phyloP scores from a whole-genome alignment of 1,140 invertebrate species.

The Bombus picipes region DNA sequence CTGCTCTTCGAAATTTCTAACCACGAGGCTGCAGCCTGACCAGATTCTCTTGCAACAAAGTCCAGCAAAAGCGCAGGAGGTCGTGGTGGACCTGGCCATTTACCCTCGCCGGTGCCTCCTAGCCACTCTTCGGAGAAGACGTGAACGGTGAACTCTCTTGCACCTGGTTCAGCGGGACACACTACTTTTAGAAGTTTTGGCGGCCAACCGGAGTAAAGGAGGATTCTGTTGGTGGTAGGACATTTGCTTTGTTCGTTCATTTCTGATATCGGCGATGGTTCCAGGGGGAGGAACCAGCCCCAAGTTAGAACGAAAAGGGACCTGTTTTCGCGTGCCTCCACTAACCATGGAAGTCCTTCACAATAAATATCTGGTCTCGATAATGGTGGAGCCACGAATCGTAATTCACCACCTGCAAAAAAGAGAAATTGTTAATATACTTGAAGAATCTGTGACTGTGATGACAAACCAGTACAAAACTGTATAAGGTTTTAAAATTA shows the following conservation, averaged over 20 bases:
- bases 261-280: conserved; percentile 79
- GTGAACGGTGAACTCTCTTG: conserved; percentile 87
- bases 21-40: conserved; percentile 87
- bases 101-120: conserved; percentile 72
- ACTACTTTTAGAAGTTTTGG: conserved; percentile 87
- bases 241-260: conserved; percentile 85
- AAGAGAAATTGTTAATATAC: neutral
- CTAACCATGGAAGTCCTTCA: conserved; percentile 88
- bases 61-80: conserved; percentile 87
- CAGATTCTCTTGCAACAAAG: conserved; percentile 88
- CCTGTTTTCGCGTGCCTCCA: conserved; percentile 88
- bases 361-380: conserved; percentile 86
- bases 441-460: neutral
- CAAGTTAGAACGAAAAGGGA: conserved; percentile 90
- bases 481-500: neutral
- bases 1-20: conserved; percentile 88
- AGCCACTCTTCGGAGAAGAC: conserved; percentile 90
- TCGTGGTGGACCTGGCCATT: conserved; percentile 79
- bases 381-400: conserved; percentile 85
- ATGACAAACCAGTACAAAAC: neutral
- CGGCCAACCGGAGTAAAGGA: conserved; percentile 81
- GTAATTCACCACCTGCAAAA: conserved; percentile 83
- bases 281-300: conserved; percentile 85
- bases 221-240: conserved; percentile 78
- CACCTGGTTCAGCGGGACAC: conserved; percentile 88